Evolutionary conservation across 2,888 invertebrate species (phyloP).

Genomic region (Congeria kusceri): DNA sequence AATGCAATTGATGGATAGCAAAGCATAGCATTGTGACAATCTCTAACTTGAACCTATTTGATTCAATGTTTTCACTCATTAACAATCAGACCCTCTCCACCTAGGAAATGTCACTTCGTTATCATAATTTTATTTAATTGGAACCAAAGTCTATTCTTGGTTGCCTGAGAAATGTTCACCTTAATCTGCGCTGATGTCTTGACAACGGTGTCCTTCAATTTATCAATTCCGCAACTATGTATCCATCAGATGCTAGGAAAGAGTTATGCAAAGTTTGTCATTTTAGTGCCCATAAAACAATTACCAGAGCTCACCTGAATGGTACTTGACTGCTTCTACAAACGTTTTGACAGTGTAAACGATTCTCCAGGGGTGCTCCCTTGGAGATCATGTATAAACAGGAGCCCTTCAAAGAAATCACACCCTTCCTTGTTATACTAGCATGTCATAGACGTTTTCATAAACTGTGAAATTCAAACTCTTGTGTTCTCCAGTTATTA

Average conservation of each 20-base stretch:
- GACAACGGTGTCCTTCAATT: not conserved
- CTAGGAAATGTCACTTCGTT: no score
- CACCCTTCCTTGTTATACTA: not conserved
- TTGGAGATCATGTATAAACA: slow-evolving; percentile 30
- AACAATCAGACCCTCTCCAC: no score
- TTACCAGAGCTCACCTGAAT: slow-evolving; percentile 35
- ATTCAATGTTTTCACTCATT: no score
- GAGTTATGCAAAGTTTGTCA: slow-evolving; percentile 47
- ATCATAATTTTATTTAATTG: no score
- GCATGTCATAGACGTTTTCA: no score
- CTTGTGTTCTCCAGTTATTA: no score
- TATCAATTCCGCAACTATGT: not conserved
- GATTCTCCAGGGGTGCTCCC: slow-evolving; percentile 28
- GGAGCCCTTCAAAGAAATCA: slow-evolving; percentile 30
- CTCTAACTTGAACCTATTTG: no score
- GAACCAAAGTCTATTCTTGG: no score
- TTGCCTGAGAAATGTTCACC: no score
- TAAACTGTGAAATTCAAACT: not conserved
- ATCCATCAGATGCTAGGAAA: slow-evolving; percentile 11
- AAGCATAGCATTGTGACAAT: no score
- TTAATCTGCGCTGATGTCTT: not conserved
- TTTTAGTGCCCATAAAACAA: slow-evolving; percentile 45
- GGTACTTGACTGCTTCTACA: slow-evolving; percentile 33
- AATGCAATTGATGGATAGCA: no score
- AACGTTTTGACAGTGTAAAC: slow-evolving; percentile 51